Evolutionary conservation across 2,797 vertebrate species (phyloP).

Genomic region (Lindbergichthys nudifrons): DNA sequence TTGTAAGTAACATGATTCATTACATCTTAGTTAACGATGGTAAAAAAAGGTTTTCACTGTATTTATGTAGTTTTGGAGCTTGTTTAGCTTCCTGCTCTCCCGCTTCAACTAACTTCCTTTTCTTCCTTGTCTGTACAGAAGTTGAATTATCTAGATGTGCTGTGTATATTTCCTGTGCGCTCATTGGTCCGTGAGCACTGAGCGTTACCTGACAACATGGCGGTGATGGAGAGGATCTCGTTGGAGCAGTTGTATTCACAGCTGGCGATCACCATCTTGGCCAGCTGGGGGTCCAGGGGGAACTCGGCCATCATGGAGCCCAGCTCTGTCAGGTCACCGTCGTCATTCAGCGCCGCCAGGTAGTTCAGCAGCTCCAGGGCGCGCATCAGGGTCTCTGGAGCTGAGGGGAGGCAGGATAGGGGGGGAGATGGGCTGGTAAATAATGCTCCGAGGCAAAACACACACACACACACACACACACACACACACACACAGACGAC

Average conservation of each 20-base stretch:
- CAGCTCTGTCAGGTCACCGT: constrained; percentile 96
- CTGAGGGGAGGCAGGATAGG: constrained; percentile 72
- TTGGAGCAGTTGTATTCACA: constrained; percentile 99
- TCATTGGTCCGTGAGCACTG: constrained; percentile 53
- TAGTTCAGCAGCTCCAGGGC: constrained; percentile 97
- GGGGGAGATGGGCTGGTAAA: constrained; percentile 37
- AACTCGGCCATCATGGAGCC: constrained; percentile 99
- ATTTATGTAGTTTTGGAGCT: too few species aligned
- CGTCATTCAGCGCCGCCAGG: constrained; percentile 94
- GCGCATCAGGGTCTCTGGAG: constrained; percentile 98
- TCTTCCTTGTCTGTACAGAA: too few species aligned
- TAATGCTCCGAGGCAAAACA: constrained; percentile 39
- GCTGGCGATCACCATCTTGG: constrained; percentile 99
- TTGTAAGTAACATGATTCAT: too few species aligned
- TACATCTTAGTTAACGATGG: too few species aligned
- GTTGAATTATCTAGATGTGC: not conserved
- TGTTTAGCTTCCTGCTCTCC: too few species aligned
- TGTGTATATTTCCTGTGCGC: constrained; percentile 25
- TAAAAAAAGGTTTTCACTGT: too few species aligned
- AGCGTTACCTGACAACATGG: constrained; percentile 99
- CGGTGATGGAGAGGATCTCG: constrained; percentile 98
- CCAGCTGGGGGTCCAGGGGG: constrained; percentile 95
- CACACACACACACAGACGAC: constrained; percentile 31
- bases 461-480: constrained; percentile 28
- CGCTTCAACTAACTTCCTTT: too few species aligned